Percentiles rank a stretch among this genome's conserved stretches.
Conservation (phyloP, 2,797 vertebrate species). For the Natrix natrix region DNA sequence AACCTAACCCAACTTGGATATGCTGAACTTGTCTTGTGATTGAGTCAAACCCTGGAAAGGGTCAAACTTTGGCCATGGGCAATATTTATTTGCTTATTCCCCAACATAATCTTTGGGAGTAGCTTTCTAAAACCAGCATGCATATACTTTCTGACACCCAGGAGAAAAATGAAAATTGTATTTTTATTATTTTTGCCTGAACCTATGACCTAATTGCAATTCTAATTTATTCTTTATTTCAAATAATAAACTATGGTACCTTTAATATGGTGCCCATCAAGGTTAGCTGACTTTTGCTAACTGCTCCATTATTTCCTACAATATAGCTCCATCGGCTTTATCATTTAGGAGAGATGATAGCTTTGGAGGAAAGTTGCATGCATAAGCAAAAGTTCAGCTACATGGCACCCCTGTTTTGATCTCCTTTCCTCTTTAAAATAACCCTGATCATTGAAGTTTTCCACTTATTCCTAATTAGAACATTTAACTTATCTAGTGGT, state of each 20-base stretch:
- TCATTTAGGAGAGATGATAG: background rate
- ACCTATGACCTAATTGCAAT: conserved; percentile 36
- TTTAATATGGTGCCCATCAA: conserved; percentile 1
- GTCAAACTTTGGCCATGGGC: background rate
- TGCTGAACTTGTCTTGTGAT: background rate
- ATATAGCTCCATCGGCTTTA: background rate
- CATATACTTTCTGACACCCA: background rate
- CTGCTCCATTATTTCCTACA: background rate
- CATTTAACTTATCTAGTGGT: background rate
- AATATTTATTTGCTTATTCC: background rate
- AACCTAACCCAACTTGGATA: background rate
- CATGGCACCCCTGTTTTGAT: background rate
- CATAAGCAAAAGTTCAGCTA: background rate
- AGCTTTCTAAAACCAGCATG: background rate
- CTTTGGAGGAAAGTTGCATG: background rate
- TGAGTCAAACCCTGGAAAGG: background rate
- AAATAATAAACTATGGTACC: conserved; percentile 35
- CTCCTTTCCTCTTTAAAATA: background rate
- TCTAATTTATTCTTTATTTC: conserved; percentile 22
- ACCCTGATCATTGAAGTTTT: background rate
- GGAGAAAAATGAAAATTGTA: background rate
- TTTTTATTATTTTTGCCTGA: background rate
- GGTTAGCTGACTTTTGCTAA: background rate
- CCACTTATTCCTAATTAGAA: background rate
- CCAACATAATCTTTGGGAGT: background rate